Base-by-base conservation (phyloP, 2,888 invertebrate genomes). In the Cryptophagus acutangulus region DNA sequence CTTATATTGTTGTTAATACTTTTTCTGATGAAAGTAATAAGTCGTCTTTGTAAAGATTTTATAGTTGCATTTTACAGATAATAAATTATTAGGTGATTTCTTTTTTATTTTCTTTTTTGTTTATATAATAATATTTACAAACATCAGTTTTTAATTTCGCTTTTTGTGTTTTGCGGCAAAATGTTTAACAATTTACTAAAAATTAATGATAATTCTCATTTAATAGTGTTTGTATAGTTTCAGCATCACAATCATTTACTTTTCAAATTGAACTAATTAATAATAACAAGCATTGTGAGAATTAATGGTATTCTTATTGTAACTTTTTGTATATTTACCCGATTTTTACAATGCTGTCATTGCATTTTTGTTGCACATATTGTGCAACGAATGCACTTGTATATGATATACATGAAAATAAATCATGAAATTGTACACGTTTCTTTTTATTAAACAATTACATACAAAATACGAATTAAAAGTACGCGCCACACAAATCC, bases 331-430 rank as follows among this genome's bases (percentile, higher is more conserved):
- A 44, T 46, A 54, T 52, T 54, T 53, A 54, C 52, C 48, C 43
- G 48, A 53, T 57, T 63, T 63, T 61, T 62, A 57, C 62, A 59
- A 54, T 60, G 63, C 61, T 57, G n/a, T n/a, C n/a, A n/a, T 45
- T 44, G 50, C 43, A 52, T 53, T 56, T 54, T 55, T 38, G 53
- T 58, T 57, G 55, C 63, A 63, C 63, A 56, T 61, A 59, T 61
- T 55, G 63, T 63, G 62, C 58, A 58, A 48, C 48, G 44, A 45
- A 49, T 56, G 58, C 57, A 51, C 39, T 43, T 59, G 57, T 59
- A 57, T 57, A 51, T 56, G 55, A 54, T 51, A 55, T 49, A 52
- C 50, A 51, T n/a, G 54, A 55, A 51, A 58, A 52, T 52, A 55
- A 50, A 52, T 54, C 53, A 49, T 53, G 43, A 51, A 54, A 45